Conservation (phyloP, 2,797 vertebrate genomes). For the Notolepis coatsorum region DNA sequence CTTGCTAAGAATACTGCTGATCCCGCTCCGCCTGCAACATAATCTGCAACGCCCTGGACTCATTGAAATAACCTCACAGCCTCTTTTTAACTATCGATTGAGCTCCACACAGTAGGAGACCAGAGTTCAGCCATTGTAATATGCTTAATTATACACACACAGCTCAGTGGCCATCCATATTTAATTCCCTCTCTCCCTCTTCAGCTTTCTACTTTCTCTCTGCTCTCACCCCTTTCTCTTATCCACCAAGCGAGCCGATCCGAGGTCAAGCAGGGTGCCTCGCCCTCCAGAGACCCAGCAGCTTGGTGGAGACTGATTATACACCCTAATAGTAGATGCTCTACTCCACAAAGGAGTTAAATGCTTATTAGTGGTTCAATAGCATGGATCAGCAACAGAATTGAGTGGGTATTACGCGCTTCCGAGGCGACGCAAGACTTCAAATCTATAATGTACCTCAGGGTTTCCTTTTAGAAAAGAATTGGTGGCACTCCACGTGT, state of each 20-base stretch:
- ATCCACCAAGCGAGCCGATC: constrained; percentile 13
- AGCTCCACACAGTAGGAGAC: not conserved
- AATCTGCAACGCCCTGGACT: too few relatives aligned
- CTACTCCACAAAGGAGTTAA: constrained; percentile 41
- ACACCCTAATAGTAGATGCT: constrained; percentile 47
- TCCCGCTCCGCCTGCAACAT: too few relatives aligned
- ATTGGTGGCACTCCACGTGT: too few relatives aligned
- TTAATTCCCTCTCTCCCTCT: not conserved
- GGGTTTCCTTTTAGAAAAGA: not conserved
- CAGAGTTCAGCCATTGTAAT: constrained; percentile 26
- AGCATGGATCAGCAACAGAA: constrained; percentile 48
- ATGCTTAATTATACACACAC: constrained; percentile 14
- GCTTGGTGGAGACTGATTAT: constrained; percentile 38
- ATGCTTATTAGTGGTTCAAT: constrained; percentile 61
- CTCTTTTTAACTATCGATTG: too few relatives aligned
- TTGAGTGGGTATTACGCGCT: constrained; percentile 50
- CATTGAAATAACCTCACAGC: too few relatives aligned
- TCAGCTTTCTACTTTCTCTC: not conserved
- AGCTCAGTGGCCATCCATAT: not conserved
- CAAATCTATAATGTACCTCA: constrained; percentile 35
- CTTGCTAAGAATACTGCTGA: too few relatives aligned
- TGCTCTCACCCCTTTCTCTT: constrained; percentile 1
- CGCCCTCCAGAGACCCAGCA: constrained; percentile 35
- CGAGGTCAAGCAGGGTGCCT: constrained; percentile 36
- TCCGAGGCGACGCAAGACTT: constrained; percentile 39